Evolutionary conservation across 2,797 vertebrate species (phyloP).

Genomic region (Nannoperca australis): DNA sequence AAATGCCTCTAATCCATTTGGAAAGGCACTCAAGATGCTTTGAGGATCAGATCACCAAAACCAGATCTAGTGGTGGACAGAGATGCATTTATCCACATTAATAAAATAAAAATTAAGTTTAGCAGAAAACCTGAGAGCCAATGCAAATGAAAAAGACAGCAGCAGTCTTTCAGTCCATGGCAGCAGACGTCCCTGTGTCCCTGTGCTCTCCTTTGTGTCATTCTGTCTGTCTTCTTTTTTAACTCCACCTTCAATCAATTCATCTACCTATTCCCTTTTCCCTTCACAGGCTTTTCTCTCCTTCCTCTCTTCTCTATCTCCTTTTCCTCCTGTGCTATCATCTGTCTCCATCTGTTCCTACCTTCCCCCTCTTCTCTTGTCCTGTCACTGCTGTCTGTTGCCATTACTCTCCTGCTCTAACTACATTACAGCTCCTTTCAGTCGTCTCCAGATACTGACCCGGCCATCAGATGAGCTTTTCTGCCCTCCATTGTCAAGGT

Average conservation of each 20-base stretch:
- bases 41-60: constrained; percentile 40
- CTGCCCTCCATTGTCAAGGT: constrained; percentile 66
- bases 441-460: constrained; percentile 66
- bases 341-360: constrained; percentile 77
- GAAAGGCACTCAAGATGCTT: constrained; percentile 15
- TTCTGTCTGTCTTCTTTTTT: constrained; percentile 26
- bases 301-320: constrained; percentile 42
- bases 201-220: constrained; percentile 19
- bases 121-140: constrained; percentile 31
- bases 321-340: constrained; percentile 65
- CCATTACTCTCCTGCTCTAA: constrained; percentile 72
- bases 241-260: constrained; percentile 45
- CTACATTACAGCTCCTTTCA: constrained; percentile 73
- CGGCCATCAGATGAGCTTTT: constrained; percentile 53
- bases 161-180: constrained; percentile 32
- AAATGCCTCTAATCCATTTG: constrained; percentile 27
- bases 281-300: constrained; percentile 21
- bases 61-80: constrained; percentile 11
- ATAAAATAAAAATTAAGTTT: constrained; percentile 36
- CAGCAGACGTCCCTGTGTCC: constrained; percentile 36
- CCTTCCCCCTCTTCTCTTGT: constrained; percentile 52
- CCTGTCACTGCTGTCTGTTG: constrained; percentile 75
- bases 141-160: constrained; percentile 40
- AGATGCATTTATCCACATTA: constrained; percentile 38
- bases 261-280: constrained; percentile 17